Evolutionary conservation across 2,888 invertebrate species (phyloP).

Genomic region (Tetramorium bicarinatum): DNA sequence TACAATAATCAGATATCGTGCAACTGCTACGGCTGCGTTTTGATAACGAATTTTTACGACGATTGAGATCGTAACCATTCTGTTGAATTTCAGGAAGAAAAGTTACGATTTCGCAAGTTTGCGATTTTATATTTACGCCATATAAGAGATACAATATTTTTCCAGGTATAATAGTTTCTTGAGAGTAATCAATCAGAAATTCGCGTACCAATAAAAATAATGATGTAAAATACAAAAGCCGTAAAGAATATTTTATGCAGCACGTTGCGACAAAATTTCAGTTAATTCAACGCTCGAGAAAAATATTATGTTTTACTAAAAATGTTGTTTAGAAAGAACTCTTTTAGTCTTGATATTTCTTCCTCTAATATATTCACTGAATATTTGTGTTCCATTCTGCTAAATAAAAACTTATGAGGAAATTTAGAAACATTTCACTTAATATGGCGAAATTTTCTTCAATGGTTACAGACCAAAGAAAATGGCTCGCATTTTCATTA

Average conservation of each 20-base stretch:
- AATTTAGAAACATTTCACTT: conserved; percentile 24
- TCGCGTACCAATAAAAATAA: conserved; percentile 1
- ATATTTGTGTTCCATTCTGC: not conserved
- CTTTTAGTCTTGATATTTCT: conserved; percentile 9
- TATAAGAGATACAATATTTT: no score
- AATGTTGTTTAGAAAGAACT: not conserved
- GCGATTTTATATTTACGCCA: not conserved
- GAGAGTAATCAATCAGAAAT: not conserved
- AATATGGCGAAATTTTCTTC: conserved; percentile 30
- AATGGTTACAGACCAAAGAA: conserved; percentile 3
- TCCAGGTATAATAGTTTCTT: not conserved
- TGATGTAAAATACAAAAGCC: not conserved
- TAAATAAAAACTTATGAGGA: not conserved
- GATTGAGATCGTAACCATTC: conserved; percentile 65
- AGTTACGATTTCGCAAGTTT: conserved; percentile 17
- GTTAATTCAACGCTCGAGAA: not conserved
- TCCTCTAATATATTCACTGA: not conserved
- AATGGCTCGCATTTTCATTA: conserved; percentile 49
- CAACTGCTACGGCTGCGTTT: conserved; percentile 45
- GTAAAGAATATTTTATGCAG: not conserved
- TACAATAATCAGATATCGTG: conserved; percentile 61
- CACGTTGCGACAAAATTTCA: not conserved
- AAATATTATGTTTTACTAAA: not conserved
- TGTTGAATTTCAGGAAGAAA: not conserved
- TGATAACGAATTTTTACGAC: conserved; percentile 63